A percentile compares a stretch with the other conserved stretches of the same genome.
Evolutionary conservation across 2,888 invertebrate species (phyloP).

Genomic region (Habrosyne pyritoides): DNA sequence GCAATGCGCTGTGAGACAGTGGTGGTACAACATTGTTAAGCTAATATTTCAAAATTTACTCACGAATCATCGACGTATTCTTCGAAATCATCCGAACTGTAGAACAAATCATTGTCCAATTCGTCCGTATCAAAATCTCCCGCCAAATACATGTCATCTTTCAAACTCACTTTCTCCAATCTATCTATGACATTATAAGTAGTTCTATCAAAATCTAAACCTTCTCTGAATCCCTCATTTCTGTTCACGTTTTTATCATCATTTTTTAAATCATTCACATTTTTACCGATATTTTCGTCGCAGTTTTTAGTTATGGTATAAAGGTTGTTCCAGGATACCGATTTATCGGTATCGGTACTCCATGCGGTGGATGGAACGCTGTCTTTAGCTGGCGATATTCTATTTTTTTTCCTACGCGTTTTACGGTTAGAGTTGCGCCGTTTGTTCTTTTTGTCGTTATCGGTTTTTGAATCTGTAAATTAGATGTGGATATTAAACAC

Average conservation of each 20-base stretch:
- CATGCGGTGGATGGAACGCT: slow-evolving; percentile 10
- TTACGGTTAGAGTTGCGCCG: slow-evolving; percentile 67
- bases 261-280: slow-evolving; percentile 60
- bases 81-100: slow-evolving; percentile 66
- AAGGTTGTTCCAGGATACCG: slow-evolving; percentile 42
- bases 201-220: slow-evolving; percentile 3
- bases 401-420: slow-evolving; percentile 64
- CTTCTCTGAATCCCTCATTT: slow-evolving; percentile 35
- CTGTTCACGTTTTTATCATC: slow-evolving; percentile 15
- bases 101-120: slow-evolving; percentile 62
- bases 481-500: background rate
- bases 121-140: slow-evolving; percentile 66
- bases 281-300: slow-evolving; percentile 64
- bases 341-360: slow-evolving; percentile 15
- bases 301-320: slow-evolving; percentile 39
- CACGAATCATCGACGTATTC: slow-evolving; percentile 67
- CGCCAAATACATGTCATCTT: slow-evolving; percentile 67
- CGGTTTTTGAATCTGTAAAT: slow-evolving; percentile 43
- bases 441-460: slow-evolving; percentile 57
- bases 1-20: background rate
- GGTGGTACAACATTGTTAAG: background rate
- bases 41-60: slow-evolving; percentile 34
- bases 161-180: slow-evolving; percentile 65
- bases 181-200: slow-evolving; percentile 70
- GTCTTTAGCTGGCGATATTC: slow-evolving; percentile 64